These are phyloP conservation scores for Myotis vivesi DNA, from an alignment of 2,797 vertebrate genomes.

Conservation along the genomic window DNA sequence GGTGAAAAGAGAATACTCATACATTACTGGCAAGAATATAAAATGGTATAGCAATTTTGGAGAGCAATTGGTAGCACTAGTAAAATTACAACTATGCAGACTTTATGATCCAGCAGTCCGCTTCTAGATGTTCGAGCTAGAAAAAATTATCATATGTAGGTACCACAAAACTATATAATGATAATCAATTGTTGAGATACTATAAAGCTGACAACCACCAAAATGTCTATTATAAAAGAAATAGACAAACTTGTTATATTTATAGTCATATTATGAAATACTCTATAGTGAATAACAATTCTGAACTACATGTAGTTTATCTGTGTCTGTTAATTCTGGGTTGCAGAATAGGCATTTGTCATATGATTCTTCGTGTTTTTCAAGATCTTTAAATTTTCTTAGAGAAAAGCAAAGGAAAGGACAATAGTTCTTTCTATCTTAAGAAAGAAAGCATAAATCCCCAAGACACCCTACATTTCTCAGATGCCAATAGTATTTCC, in stretches of 20 bases:
- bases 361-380: background rate
- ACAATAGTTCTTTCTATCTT: background rate
- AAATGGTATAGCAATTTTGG: background rate
- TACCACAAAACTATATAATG: background rate
- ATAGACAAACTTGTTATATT: background rate
- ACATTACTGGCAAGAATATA: background rate
- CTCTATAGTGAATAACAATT: background rate
- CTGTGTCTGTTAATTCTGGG: background rate
- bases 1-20: background rate
- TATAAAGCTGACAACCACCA: background rate
- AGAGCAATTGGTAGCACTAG: background rate
- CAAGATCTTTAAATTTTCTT: slow-evolving; percentile 8
- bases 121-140: background rate
- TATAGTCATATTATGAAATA: background rate
- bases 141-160: background rate
- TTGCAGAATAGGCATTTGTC: background rate
- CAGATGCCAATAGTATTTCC: background rate
- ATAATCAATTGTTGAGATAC: background rate
- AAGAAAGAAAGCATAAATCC: background rate
- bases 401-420: background rate
- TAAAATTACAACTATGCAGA: slow-evolving; percentile 44
- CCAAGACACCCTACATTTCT: background rate
- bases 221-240: slow-evolving; percentile 19
- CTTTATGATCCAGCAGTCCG: background rate
- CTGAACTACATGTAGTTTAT: background rate